These are phyloP conservation scores for Neoitamus cyanurus DNA, from an alignment of 2,888 invertebrate genomes.

Conservation along the genomic window DNA sequence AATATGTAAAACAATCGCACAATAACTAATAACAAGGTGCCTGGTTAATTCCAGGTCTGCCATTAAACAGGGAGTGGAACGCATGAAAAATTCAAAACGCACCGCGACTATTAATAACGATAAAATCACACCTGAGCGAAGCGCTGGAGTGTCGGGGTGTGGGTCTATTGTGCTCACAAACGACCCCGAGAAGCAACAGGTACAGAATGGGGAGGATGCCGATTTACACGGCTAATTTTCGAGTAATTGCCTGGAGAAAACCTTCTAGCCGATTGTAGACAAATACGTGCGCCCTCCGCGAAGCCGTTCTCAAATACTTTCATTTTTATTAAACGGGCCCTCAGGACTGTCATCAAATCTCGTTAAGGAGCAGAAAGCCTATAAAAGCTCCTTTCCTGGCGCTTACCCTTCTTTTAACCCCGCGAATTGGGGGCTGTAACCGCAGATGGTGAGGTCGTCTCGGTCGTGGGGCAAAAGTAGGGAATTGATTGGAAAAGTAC, in stretches of 20 bases:
- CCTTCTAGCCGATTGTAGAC: neutral
- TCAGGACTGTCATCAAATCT: conserved; percentile 10
- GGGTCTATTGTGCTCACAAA: neutral
- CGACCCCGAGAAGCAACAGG: neutral
- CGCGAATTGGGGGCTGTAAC: neutral
- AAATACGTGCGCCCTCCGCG: neutral
- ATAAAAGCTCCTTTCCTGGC: conserved; percentile 12
- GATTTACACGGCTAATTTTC: neutral
- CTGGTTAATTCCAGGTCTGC: neutral
- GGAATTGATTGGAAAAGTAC: neutral
- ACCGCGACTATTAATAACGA: neutral
- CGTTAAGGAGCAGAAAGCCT: neutral
- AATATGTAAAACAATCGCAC: neutral
- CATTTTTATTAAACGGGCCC: neutral
- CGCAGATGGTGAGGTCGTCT: neutral
- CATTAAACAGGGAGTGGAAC: neutral
- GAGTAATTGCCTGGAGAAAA: neutral
- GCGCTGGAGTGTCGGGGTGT: neutral
- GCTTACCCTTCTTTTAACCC: neutral
- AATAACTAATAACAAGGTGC: neutral
- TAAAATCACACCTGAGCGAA: neutral
- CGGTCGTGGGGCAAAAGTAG: neutral
- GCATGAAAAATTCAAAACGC: neutral
- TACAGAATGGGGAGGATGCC: neutral
- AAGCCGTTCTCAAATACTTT: neutral